Conservation (phyloP, 2,797 vertebrate genomes). For the Semotilus atromaculatus region DNA sequence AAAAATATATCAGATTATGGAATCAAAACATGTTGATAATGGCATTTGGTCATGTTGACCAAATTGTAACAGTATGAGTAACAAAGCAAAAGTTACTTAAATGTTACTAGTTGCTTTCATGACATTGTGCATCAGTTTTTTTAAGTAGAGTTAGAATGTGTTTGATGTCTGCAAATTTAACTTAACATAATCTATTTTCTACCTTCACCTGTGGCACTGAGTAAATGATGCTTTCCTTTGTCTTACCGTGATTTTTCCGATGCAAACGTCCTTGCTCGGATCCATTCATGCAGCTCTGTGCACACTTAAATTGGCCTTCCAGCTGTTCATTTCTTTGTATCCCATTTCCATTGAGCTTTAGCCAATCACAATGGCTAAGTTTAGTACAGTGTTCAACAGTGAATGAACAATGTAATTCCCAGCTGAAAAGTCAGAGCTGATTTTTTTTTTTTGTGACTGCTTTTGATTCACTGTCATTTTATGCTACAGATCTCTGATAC, state of each 20-base stretch:
- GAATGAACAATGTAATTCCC: slow-evolving; percentile 19
- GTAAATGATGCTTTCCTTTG: slow-evolving; percentile 40
- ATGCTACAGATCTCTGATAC: neutral
- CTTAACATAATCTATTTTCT: slow-evolving; percentile 1
- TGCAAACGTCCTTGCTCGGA: slow-evolving; percentile 23
- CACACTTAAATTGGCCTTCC: slow-evolving; percentile 31
- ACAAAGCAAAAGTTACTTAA: neutral
- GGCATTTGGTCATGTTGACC: neutral
- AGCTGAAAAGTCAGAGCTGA: slow-evolving; percentile 7
- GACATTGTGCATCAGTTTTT: too few relatives aligned
- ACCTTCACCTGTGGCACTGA: neutral
- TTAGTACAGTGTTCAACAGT: slow-evolving; percentile 42
- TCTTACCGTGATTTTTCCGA: slow-evolving; percentile 29
- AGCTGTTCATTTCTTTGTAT: slow-evolving; percentile 48
- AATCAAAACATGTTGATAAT: neutral
- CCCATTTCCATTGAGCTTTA: slow-evolving; percentile 40
- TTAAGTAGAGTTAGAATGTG: neutral
- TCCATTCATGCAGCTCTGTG: slow-evolving; percentile 51
- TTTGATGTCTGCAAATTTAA: neutral
- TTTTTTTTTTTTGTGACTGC: slow-evolving; percentile 4
- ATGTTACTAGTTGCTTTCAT: neutral
- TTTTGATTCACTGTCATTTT: neutral
- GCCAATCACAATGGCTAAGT: slow-evolving; percentile 48
- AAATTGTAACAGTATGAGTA: neutral
- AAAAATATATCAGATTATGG: neutral